A percentile compares a stretch with the other conserved stretches of the same genome.
phyloP scores from a whole-genome alignment of 1,140 invertebrate genomes.

The Musca vetustissima region DNA sequence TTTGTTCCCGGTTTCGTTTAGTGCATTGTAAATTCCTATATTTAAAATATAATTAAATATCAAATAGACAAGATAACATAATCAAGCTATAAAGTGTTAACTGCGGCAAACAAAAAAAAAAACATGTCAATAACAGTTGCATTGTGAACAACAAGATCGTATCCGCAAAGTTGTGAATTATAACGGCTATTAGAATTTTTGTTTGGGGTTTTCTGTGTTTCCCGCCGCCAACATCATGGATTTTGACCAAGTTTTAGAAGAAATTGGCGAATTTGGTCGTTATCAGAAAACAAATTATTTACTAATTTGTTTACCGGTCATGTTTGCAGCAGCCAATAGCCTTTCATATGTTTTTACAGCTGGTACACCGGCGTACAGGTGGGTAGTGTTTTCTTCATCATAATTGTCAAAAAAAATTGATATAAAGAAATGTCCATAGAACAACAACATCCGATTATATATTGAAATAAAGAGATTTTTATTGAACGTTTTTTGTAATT shows the following conservation, averaged over 20 bases:
- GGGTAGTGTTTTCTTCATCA: neutral
- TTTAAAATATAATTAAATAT: slow-evolving; percentile 10
- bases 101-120: neutral
- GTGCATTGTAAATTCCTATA: no score
- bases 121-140: slow-evolving; percentile 5
- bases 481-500: no score
- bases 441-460: no score
- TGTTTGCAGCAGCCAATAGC: slow-evolving; percentile 63
- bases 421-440: neutral
- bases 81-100: neutral
- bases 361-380: slow-evolving; percentile 61
- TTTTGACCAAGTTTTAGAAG: slow-evolving; percentile 61
- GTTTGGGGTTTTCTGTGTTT: neutral
- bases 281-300: slow-evolving; percentile 62
- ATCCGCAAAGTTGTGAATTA: no score
- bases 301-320: slow-evolving; percentile 62
- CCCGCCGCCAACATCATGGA: slow-evolving; percentile 55
- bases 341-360: slow-evolving; percentile 65
- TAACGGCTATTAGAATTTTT: neutral
- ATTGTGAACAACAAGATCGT: neutral
- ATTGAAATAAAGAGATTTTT: no score
- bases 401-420: neutral
- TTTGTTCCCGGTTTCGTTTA: no score
- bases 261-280: slow-evolving; percentile 63
- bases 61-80: neutral